Base-by-base conservation (phyloP, 2,113 vertebrate species). In the Microtus montanus region DNA sequence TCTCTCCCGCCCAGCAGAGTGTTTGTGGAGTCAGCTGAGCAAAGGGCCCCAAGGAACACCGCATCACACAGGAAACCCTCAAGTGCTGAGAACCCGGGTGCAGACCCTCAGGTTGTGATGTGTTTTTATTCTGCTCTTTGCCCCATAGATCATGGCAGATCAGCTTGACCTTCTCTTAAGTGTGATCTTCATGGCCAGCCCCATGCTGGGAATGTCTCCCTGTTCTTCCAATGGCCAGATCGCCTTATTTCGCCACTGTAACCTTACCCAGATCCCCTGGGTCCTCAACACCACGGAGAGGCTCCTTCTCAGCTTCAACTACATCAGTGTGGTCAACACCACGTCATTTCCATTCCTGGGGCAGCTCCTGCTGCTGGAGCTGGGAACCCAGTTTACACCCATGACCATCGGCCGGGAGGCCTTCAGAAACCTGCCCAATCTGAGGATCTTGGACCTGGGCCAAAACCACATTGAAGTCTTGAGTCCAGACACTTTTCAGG, bases 401-500 rank as follows among this genome's bases (percentile, higher is more conserved):
- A 96, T 99, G 5, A 87, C 91, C 19, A 97, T 99, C 49, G 97
- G 96, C 91, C 98, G 97, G 93, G 98, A 98, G 54, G 98, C 99
- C 1, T 99, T 99, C 97, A 98, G 96, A 89, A 97, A 98, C 78
- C 96, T 99, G 95, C 98, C 98, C 64, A 98, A 98, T 10, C 97
- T 99, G 88, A 84, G 2, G 15, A 0, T 86, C 71, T 97, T 99
- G 85, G 98, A 99, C 75, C 97, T 99, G 20, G 98, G 98, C 6
- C 0, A 0, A 8, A 99, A 98, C 77, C 4, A 0, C 0, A 58
- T 97, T 10, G 97, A 98, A 24, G 93, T 95, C 0, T 89, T 99
- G 95, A 98, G 99, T 87, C 98, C 96, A 0, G 98, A 98, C 38
- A 98, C 99, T 33, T 99, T 99, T 91, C 96, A 97, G 35, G 99